Evolutionary conservation across 2,113 vertebrate genomes (phyloP).

Genomic region (Scytalopus superciliaris): DNA sequence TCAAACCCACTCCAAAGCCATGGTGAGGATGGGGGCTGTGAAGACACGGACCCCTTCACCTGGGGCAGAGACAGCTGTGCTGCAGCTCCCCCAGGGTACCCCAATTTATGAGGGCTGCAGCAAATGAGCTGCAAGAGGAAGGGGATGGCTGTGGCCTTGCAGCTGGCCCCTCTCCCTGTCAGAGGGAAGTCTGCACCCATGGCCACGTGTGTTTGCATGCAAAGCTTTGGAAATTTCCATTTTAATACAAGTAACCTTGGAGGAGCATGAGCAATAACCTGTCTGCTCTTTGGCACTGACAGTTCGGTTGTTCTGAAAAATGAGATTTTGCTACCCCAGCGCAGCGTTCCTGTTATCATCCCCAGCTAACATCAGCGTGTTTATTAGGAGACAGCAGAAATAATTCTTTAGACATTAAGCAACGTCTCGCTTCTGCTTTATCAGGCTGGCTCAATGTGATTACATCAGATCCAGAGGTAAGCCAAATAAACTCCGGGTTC

Average conservation of each 20-base stretch:
- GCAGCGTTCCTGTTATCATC: neutral
- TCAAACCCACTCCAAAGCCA: neutral
- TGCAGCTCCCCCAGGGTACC: neutral
- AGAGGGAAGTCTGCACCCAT: fast-evolving
- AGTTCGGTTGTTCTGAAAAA: conserved; percentile 48
- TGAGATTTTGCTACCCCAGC: conserved; percentile 33
- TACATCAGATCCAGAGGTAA: conserved; percentile 16
- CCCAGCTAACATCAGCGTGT: neutral
- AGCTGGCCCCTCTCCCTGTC: neutral
- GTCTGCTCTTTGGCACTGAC: conserved; percentile 44
- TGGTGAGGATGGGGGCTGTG: neutral
- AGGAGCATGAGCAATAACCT: conserved; percentile 43
- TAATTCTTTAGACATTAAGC: conserved; percentile 21
- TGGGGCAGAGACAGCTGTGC: fast-evolving
- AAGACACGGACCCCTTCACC: neutral
- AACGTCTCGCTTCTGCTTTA: neutral
- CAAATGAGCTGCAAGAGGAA: neutral
- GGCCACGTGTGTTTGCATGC: neutral
- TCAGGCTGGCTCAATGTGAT: neutral
- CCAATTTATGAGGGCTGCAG: fast-evolving
- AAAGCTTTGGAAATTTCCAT: conserved; percentile 61
- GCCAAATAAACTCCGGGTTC: neutral
- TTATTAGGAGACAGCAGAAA: conserved; percentile 32
- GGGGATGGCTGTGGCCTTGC: neutral
- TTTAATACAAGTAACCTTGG: conserved; percentile 66